Base-by-base conservation (phyloP, 2,888 invertebrate genomes). In the Clepsis dumicolana region DNA sequence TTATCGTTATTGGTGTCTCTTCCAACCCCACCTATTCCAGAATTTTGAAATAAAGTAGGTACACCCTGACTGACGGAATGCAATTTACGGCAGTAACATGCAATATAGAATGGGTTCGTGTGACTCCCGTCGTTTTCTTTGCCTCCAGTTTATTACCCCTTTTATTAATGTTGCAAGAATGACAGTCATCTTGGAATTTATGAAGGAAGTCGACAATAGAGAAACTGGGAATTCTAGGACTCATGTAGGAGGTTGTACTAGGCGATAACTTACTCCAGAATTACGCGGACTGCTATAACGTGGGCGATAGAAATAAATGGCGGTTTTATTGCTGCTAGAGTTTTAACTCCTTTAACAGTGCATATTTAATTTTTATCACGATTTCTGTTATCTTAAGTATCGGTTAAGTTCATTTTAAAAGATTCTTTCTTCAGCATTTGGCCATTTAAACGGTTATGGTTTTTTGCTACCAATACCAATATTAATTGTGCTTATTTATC, bases 211-310 rank as follows among this genome's bases (percentile, higher is more conserved):
- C 65, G 65, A 77, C 76, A 77, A 75, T 77, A 76, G 71, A 75
- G 72, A 77, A 77, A 71, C 76, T 75, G 72, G 70, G 70, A 77
- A 78, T 80, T 80, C 77, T 79, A 78, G 77, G 80, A 77, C 74
- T 76, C 77, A 79, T 76, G 81, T 79, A 75, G 79, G 79, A 76
- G 75, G 78, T 73, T 73, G 78, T 73, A 75, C 75, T 76, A 70
- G 70, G 73, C 78, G 72, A 78, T 77, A 77, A 74, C 68, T 75
- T 73, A 74, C 74, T 74, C 69, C 69, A 56, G 67, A 70, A 77
- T 81, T 80, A 80, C 73, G 72, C 76, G 76, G 79, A 79, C 78
- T 71, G 75, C 71, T 72, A 68, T 76, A 76, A 78, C 77, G 81
- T 82, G 78, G 81, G 81, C 73, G 78, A 70, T 68, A 74, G 76